phyloP scores from a whole-genome alignment of 2,888 invertebrate species.

The Allygus modestus region DNA sequence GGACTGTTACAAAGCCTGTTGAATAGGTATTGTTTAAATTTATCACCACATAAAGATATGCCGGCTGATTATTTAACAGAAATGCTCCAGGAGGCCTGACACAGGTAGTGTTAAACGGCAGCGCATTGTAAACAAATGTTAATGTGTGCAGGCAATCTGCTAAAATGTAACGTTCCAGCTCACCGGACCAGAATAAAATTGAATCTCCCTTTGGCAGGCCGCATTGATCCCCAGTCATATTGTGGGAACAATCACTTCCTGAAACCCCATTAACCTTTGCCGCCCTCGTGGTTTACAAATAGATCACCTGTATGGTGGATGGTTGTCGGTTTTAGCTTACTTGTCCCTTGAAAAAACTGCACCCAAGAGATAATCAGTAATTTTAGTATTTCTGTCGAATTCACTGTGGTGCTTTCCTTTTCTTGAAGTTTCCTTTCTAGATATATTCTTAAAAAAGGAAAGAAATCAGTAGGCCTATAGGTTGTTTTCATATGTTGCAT shows the following conservation, averaged over 20 bases:
- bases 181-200: constrained; percentile 23
- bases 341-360: too few species aligned
- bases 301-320: constrained; percentile 3
- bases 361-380: too few species aligned
- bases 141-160: constrained; percentile 26
- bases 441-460: too few species aligned
- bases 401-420: too few species aligned
- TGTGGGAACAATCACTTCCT: constrained; percentile 29
- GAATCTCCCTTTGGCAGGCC: constrained; percentile 23
- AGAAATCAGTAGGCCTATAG: too few species aligned
- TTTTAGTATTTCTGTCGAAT: too few species aligned
- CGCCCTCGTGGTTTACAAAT: constrained; percentile 3
- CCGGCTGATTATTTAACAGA: neutral
- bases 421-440: too few species aligned
- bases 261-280: constrained; percentile 27
- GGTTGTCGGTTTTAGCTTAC: too few species aligned
- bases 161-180: constrained; percentile 43
- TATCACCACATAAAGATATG: neutral
- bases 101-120: neutral
- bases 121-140: neutral
- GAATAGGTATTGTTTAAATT: neutral
- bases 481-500: too few species aligned
- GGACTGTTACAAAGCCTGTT: too few species aligned
- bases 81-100: too few species aligned
- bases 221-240: constrained; percentile 43